Percentiles rank a stretch among this genome's conserved stretches.
Conservation (phyloP, 37 sponge, comb jelly and placozoan species). For the Trichoplax adhaerens region DNA sequence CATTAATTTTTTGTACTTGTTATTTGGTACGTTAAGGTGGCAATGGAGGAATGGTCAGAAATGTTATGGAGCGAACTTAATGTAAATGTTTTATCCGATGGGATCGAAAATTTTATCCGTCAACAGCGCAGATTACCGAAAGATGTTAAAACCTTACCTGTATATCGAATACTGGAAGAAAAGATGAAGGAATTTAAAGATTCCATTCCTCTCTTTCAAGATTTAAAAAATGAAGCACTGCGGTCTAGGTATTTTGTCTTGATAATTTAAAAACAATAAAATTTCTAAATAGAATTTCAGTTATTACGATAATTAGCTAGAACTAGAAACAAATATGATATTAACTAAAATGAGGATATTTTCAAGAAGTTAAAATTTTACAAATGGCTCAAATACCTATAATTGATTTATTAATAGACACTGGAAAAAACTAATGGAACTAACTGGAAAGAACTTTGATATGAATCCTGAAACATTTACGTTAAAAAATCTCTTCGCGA, state of each 20-base stretch:
- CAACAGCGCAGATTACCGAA: conserved; percentile 72
- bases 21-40: conserved; percentile 16
- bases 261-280: no score
- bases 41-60: conserved; percentile 92
- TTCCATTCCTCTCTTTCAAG: conserved; percentile 92
- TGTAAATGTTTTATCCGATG: conserved; percentile 68
- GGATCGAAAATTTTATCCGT: conserved; percentile 85
- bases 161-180: conserved; percentile 88
- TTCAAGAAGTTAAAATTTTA: no score
- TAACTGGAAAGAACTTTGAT: conserved; percentile 93
- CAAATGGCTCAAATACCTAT: no score
- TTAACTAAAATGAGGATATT: no score
- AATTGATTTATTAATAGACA: conserved; percentile 27
- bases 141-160: conserved; percentile 68
- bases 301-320: no score
- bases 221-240: conserved; percentile 93
- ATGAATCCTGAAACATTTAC: conserved; percentile 99
- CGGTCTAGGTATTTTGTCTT: conserved; percentile 44
- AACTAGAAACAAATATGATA: no score
- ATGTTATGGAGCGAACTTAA: conserved; percentile 95
- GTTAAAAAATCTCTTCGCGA: conserved; percentile 90
- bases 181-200: conserved; percentile 90
- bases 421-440: conserved; percentile 95
- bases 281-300: no score
- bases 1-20: no score